Base-by-base conservation (phyloP, 2,113 vertebrate species). In the Sylvilagus bachmani region DNA sequence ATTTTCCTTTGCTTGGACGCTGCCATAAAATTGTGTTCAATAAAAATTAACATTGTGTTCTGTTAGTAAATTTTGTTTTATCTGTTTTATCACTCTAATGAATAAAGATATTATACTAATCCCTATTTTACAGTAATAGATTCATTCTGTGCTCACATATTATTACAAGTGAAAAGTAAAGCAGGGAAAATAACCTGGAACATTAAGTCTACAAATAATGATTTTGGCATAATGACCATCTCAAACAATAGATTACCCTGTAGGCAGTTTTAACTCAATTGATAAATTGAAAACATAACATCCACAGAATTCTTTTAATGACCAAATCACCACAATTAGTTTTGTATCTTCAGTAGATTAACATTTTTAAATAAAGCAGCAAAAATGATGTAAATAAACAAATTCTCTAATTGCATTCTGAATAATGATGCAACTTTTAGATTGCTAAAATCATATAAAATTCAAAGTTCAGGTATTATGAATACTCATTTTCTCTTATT, bases 361-460 rank as follows among this genome's bases (percentile, higher is more conserved):
- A 78, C 79, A 87, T 58, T 58, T 44, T 92, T 97, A 92, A 88
- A 93, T 36, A 87, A 90, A 89, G 1, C 17, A 80, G 74, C 38
- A 80, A 94, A 96, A 97, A 90, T 53, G 21, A 75, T 90, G 74
- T 62, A 69, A 97, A 94, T 93, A 95, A 89, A 97, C 83, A 96
- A 12, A 8, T 82, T 79, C 69, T 69, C 81, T 62, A 62, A 3
- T 92, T 77, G 25, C 85, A 74, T 53, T 94, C 21, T 75, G 89
- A 98, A 96, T 96, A 97, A 97, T 90, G 79, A 94, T 90, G 90
- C 96, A 88, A 21, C 8, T 96, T 97, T 74, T 24, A 74, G 11
- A 51, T 62, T 58, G n/a, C 36, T 64, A 19, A 75, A 85, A 69
- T 85, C 33, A 78, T 29, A 38, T 12, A 92, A 53, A 38, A 33